phyloP scores from a whole-genome alignment of 2,113 vertebrate species.

The Rafetus swinhoei region DNA sequence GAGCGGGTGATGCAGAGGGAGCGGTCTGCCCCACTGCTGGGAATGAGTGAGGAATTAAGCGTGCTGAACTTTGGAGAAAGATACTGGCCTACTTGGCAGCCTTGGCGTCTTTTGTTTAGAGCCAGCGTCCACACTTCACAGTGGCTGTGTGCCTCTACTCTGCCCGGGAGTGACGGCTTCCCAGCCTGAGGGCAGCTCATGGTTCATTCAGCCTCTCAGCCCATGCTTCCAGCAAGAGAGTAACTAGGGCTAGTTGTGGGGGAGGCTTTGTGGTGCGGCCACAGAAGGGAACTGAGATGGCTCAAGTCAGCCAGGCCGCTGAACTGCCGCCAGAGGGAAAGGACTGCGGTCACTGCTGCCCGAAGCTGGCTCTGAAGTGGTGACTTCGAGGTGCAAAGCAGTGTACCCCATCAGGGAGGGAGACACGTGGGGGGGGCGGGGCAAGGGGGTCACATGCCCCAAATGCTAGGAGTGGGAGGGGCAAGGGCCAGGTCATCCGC shows the following conservation, averaged over 20 bases:
- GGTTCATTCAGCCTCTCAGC: background rate
- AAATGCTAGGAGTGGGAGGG: too few species aligned
- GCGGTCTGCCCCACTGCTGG: too few species aligned
- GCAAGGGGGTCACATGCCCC: too few species aligned
- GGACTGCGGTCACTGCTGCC: background rate
- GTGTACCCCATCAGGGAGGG: background rate
- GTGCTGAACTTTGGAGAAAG: too few species aligned
- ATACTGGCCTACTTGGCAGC: too few species aligned
- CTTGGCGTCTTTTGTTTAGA: too few species aligned
- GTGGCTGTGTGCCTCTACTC: too few species aligned
- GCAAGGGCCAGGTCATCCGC: too few species aligned
- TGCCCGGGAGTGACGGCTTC: background rate
- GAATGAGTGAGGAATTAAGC: background rate
- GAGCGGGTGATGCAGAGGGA: background rate
- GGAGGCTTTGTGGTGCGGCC: background rate
- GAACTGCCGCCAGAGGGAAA: background rate
- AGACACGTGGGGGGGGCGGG: too few species aligned
- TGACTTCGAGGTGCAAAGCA: background rate
- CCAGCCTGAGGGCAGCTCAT: background rate
- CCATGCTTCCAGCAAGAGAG: background rate
- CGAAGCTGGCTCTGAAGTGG: background rate
- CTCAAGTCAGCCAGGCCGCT: background rate
- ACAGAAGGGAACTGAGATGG: background rate
- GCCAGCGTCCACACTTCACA: too few species aligned
- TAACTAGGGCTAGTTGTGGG: background rate